Percentiles rank a stretch among this genome's conserved stretches.
These are phyloP conservation scores for Tenodera sinensis DNA, from an alignment of 2,888 invertebrate genomes.

Conservation along the genomic window DNA sequence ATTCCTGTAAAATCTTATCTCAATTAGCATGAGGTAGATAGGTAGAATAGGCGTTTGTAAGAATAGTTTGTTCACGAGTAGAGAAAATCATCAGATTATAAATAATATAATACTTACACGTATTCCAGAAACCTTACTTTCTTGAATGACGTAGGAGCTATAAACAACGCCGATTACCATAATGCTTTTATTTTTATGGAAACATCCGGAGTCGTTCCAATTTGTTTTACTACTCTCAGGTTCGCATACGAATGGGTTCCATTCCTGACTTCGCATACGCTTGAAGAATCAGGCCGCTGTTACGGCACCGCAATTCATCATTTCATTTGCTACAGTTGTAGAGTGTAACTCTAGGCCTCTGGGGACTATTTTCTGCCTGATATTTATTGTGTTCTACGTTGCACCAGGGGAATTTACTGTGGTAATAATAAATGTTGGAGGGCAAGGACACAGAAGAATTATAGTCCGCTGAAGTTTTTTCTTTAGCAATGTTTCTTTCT, in stretches of 20 bases:
- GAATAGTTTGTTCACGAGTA: too few relatives aligned
- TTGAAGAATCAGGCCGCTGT: background rate
- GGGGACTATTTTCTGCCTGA: background rate
- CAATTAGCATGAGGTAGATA: too few relatives aligned
- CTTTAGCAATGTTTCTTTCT: background rate
- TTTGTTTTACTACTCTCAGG: background rate
- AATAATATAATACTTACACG: too few relatives aligned
- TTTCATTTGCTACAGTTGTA: background rate
- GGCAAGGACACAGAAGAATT: background rate
- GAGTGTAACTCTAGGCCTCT: background rate
- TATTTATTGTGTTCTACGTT: background rate
- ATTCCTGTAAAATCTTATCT: too few relatives aligned
- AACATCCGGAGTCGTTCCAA: too few relatives aligned
- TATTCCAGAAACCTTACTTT: too few relatives aligned
- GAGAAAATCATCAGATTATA: too few relatives aligned
- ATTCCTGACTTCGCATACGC: background rate
- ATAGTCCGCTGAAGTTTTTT: background rate
- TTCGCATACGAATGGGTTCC: background rate
- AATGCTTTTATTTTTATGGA: too few relatives aligned
- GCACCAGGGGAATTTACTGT: background rate
- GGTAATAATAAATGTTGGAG: background rate
- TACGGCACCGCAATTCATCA: background rate
- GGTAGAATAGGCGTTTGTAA: too few relatives aligned
- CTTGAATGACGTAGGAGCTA: too few relatives aligned
- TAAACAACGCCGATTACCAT: too few relatives aligned